These are phyloP conservation scores for Salminus brasiliensis DNA, from an alignment of 2,113 vertebrate species.

Conservation along the genomic window DNA sequence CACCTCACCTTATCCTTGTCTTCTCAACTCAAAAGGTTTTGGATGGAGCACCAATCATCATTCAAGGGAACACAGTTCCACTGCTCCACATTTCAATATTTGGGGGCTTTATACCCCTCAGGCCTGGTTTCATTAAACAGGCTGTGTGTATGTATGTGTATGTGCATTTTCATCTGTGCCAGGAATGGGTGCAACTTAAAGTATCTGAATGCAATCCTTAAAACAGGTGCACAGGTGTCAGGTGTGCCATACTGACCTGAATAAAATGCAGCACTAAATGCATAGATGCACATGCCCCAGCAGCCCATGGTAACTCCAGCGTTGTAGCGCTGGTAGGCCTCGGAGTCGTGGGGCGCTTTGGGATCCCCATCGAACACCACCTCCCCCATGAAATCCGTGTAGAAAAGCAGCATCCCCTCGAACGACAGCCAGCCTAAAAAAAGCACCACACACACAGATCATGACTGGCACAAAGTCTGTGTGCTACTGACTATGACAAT, in stretches of 20 bases:
- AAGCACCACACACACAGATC: not conserved
- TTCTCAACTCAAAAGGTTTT: no score
- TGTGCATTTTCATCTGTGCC: no score
- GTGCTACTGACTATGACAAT: not conserved
- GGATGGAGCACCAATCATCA: no score
- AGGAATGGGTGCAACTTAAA: no score
- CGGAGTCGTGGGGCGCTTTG: constrained; percentile 88
- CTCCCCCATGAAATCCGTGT: constrained; percentile 99
- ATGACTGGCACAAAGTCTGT: not conserved
- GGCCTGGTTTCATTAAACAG: no score
- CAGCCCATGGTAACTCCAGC: constrained; percentile 95
- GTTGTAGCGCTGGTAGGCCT: constrained; percentile 91
- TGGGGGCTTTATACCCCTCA: no score
- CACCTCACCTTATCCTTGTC: no score
- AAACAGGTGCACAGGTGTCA: not conserved
- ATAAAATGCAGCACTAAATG: constrained; percentile 96
- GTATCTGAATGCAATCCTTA: constrained; percentile 34
- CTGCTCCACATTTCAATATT: no score
- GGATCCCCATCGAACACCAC: constrained; percentile 94
- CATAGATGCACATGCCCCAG: constrained; percentile 99
- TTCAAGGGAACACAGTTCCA: no score
- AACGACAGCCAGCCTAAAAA: constrained; percentile 92
- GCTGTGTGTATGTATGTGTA: no score
- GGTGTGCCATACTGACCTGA: constrained; percentile 80
- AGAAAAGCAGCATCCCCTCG: constrained; percentile 97